Percentiles rank a stretch among this genome's conserved stretches.
phyloP scores from a whole-genome alignment of 2,888 invertebrate genomes.

The Lissonota sp. region DNA sequence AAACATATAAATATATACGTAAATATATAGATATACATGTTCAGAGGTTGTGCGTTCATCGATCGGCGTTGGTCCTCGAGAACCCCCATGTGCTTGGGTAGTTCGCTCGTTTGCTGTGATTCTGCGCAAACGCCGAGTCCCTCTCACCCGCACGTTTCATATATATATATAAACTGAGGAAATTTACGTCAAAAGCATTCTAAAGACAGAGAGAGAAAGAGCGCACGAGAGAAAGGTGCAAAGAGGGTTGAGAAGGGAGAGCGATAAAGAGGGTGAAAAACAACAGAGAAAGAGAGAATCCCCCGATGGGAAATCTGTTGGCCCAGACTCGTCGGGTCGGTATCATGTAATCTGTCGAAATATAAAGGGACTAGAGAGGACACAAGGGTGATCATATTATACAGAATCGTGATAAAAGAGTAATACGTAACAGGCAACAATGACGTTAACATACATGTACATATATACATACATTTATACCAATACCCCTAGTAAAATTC shows the following conservation, averaged over 20 bases:
- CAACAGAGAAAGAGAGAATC: neutral
- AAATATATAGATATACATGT: too few relatives aligned
- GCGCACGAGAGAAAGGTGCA: neutral
- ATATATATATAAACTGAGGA: conserved; percentile 4
- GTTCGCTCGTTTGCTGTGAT: conserved; percentile 24
- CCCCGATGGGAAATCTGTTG: conserved; percentile 14
- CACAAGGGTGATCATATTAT: conserved; percentile 7
- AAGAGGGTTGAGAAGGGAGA: neutral
- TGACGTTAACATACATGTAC: neutral
- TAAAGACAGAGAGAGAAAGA: neutral
- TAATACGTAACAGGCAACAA: conserved; percentile 3
- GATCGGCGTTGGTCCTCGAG: conserved; percentile 47
- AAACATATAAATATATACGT: too few relatives aligned
- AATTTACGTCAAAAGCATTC: neutral
- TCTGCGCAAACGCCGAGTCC: conserved; percentile 51
- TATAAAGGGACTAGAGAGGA: neutral
- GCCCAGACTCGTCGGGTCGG: neutral
- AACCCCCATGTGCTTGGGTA: neutral
- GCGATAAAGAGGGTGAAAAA: neutral
- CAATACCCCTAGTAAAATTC: conserved; percentile 38
- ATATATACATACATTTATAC: neutral
- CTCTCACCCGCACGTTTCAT: conserved; percentile 48
- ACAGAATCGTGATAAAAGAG: conserved; percentile 8
- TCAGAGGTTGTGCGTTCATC: conserved; percentile 36
- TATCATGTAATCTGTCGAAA: neutral